Evolutionary conservation across 2,888 invertebrate genomes (phyloP).

Genomic region (Hedya salicella): DNA sequence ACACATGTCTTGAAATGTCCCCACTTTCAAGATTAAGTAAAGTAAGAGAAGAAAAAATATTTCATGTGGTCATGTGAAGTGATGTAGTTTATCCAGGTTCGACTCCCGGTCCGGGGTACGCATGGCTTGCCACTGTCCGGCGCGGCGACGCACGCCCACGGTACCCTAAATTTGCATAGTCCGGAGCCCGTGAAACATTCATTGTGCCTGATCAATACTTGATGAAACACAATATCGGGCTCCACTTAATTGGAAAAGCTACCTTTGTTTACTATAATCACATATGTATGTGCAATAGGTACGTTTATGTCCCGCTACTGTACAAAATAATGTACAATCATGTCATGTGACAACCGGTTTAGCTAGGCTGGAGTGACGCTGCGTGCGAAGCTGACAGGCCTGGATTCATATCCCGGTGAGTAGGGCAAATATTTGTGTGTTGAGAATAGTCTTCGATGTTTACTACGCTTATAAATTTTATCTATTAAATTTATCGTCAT

Average conservation of each 20-base stretch:
- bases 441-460: no score
- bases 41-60: no score
- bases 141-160: slow-evolving; percentile 54
- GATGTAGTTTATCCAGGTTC: not conserved
- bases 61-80: not conserved
- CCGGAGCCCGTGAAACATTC: slow-evolving; percentile 48
- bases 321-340: no score
- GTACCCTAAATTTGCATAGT: slow-evolving; percentile 71
- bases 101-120: slow-evolving; percentile 59
- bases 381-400: no score
- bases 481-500: no score
- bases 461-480: no score
- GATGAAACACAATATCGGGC: slow-evolving; percentile 27
- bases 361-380: no score
- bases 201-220: slow-evolving; percentile 42
- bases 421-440: no score
- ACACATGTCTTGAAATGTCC: no score
- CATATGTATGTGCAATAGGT: not conserved
- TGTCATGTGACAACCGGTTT: no score
- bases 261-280: slow-evolving; percentile 17
- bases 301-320: not conserved
- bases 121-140: slow-evolving; percentile 67
- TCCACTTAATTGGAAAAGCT: slow-evolving; percentile 13
- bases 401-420: no score
- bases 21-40: no score